Evolutionary conservation across 1,140 invertebrate genomes (phyloP).

Genomic region (Drosophila melanica): DNA sequence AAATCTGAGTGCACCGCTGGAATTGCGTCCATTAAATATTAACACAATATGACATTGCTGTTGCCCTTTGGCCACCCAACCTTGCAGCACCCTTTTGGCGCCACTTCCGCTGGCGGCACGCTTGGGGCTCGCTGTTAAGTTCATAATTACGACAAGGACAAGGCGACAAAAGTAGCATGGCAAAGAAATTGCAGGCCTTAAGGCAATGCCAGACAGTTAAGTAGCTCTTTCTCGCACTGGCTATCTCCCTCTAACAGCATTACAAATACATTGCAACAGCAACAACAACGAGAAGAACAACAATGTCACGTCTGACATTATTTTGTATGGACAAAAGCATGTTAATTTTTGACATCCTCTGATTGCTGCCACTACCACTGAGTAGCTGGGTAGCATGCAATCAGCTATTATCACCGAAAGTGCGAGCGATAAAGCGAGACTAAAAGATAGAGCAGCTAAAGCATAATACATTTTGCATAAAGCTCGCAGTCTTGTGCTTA

Average conservation of each 20-base stretch:
- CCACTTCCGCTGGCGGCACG: slow-evolving; percentile 26
- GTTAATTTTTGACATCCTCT: slow-evolving; percentile 45
- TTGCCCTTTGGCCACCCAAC: not conserved
- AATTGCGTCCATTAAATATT: slow-evolving; percentile 46
- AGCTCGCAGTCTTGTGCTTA: no score
- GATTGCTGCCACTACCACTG: slow-evolving; percentile 21
- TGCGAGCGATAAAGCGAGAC: not conserved
- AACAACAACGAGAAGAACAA: slow-evolving; percentile 19
- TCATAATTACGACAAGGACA: slow-evolving; percentile 60
- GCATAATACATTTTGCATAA: not conserved
- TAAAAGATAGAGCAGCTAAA: not conserved
- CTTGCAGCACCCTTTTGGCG: slow-evolving; percentile 1
- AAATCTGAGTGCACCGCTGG: slow-evolving; percentile 36
- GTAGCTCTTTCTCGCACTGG: slow-evolving; percentile 3
- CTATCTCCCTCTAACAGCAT: slow-evolving; percentile 35
- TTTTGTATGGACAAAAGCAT: slow-evolving; percentile 47
- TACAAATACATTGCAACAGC: slow-evolving; percentile 68
- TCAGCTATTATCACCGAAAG: slow-evolving; percentile 10
- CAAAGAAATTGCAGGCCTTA: slow-evolving; percentile 44
- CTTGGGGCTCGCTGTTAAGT: slow-evolving; percentile 39
- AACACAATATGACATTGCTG: slow-evolving; percentile 42
- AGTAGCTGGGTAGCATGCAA: slow-evolving; percentile 32
- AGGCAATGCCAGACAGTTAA: slow-evolving; percentile 20
- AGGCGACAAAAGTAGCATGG: slow-evolving; percentile 42
- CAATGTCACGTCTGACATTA: slow-evolving; percentile 50